Evolutionary conservation across 2,113 vertebrate genomes (phyloP), one percentile per base, ranked within the genome.

Genomic region (Tychaedon coryphoeus): DNA sequence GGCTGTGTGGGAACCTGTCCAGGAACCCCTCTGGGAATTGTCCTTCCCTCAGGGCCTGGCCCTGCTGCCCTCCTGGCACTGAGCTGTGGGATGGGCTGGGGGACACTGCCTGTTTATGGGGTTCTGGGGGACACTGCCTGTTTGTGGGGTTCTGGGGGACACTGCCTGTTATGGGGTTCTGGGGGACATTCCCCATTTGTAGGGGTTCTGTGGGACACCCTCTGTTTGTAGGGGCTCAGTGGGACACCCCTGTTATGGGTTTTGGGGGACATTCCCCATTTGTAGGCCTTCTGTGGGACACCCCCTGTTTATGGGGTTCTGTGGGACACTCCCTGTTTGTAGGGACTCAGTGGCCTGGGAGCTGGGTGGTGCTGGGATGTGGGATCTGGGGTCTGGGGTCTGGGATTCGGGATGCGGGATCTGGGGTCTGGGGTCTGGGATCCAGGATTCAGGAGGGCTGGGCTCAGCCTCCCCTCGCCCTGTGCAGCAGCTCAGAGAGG

Each of bases 1-100:
- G 12, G 0, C 2, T 10, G 0, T 8, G 45, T 1, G 16, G 38
- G 77, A 8, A 1, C 24, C 25, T 22, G 53, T 3, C 10, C n/a
- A 22, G 40, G 54, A 45, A 25, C 6, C 54, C 18, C 5, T 0
- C 17, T 19, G 62, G 43, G 71, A 23, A 5, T 2, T 5, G 1
- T 2, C 48, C 71, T 31, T 4, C 3, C 31, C 34, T 2, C 0
- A 0, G 77, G 66, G 10, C 4, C n/a, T 8, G 36, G 4, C 9
- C 25, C 31, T 0, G 0, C 3, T 31, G 42, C 36, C 36, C 24
- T 19, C 8, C 36, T 15, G 43, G 47, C 6, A 4, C 53, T 5
- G 51, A 14, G 0, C 19, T 8, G 15, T 2, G 5, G 5, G 23
- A 7, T 34, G 7, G 4, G 31, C 58, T 31, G 34, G 7, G 65